Conservation (phyloP, 2,888 invertebrate species). For the Pristionchus mayeri region DNA sequence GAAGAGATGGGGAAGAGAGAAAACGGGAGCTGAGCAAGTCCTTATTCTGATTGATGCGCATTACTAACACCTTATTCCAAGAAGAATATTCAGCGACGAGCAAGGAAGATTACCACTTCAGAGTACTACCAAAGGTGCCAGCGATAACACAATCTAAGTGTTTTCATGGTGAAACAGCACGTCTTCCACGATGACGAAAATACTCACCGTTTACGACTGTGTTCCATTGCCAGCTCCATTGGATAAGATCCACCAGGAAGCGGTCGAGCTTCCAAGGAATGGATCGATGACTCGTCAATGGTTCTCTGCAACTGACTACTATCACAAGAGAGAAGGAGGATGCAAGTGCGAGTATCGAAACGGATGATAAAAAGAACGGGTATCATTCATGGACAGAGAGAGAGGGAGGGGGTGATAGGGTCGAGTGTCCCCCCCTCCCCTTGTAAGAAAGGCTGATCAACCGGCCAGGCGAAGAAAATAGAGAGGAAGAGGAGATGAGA, state of each 20-base stretch:
- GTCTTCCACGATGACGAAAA: not conserved
- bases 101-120: not conserved
- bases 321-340: not conserved
- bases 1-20: not conserved
- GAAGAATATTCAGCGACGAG: not conserved
- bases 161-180: not conserved
- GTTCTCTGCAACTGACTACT: too few species aligned
- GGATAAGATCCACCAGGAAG: not conserved
- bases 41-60: conserved; percentile 21
- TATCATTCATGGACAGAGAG: not conserved
- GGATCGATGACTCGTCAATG: conserved; percentile 10
- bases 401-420: not conserved
- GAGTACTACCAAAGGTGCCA: not conserved
- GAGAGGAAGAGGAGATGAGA: not conserved
- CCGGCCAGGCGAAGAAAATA: too few species aligned
- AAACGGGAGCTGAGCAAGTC: not conserved
- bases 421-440: too few species aligned
- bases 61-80: not conserved
- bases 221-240: not conserved
- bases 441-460: not conserved
- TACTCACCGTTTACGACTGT: conserved; percentile 31
- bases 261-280: not conserved
- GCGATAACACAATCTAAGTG: too few species aligned
- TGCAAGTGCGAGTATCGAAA: conserved; percentile 2
- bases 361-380: not conserved